Evolutionary conservation across 2,888 invertebrate genomes (phyloP).

Genomic region (Microctonus brassicae): DNA sequence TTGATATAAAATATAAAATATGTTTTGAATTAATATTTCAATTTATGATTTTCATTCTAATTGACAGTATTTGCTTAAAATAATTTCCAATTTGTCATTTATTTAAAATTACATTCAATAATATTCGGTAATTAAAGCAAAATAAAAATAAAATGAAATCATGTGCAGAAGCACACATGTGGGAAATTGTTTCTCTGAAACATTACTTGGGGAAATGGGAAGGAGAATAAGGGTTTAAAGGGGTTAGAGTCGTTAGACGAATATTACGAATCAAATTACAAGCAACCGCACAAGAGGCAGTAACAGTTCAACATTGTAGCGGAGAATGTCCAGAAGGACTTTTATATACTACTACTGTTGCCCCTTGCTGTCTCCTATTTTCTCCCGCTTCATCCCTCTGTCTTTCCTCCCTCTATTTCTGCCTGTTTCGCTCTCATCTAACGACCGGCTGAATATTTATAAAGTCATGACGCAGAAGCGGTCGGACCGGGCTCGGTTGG

Average conservation of each 20-base stretch:
- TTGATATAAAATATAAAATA: no score
- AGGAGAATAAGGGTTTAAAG: not conserved
- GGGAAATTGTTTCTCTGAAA: not conserved
- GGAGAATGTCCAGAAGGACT: constrained; percentile 50
- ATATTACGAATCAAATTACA: constrained; percentile 59
- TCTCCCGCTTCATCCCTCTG: no score
- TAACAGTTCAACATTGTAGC: constrained; percentile 39
- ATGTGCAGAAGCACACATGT: constrained; percentile 10
- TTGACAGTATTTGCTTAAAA: not conserved
- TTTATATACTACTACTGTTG: constrained; percentile 53
- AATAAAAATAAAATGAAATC: not conserved
- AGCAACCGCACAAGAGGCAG: constrained; percentile 49
- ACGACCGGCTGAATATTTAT: constrained; percentile 68
- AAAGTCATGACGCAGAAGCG: constrained; percentile 60
- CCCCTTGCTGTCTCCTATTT: constrained; percentile 19
- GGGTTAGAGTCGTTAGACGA: constrained; percentile 39
- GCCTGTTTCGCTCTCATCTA: constrained; percentile 42
- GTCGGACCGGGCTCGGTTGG: constrained; percentile 46
- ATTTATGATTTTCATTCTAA: no score
- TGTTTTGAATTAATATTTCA: no score
- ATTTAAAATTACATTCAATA: not conserved
- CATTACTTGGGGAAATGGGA: not conserved
- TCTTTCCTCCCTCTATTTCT: constrained; percentile 5
- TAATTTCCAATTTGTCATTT: not conserved
- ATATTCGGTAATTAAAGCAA: not conserved